Evolutionary conservation across 2,888 invertebrate species (phyloP).

Genomic region (Sarcophaga variegata): DNA sequence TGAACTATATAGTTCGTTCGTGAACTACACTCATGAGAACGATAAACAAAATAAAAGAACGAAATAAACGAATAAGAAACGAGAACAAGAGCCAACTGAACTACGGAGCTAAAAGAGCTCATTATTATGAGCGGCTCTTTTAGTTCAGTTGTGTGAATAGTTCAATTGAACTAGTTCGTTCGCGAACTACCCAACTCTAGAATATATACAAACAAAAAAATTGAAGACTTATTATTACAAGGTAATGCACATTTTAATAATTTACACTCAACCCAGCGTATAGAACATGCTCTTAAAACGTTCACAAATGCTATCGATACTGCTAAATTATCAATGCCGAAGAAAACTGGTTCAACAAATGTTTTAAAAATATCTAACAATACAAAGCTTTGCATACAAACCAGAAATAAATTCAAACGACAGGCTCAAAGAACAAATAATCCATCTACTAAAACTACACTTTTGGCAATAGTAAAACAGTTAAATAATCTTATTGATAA

Average conservation of each 20-base stretch:
- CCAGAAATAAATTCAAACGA: slow-evolving; percentile 4
- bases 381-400: background rate
- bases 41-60: no score
- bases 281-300: background rate
- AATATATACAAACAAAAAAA: no score
- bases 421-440: background rate
- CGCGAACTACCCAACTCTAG: no score
- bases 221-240: background rate
- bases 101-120: no score
- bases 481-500: background rate
- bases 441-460: background rate
- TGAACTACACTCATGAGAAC: no score
- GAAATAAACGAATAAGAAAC: no score
- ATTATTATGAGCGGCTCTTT: no score
- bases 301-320: background rate
- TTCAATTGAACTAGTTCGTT: no score
- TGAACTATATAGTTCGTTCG: no score
- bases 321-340: background rate
- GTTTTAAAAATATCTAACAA: background rate
- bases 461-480: background rate
- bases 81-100: no score
- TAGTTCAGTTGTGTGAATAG: no score
- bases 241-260: background rate
- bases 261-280: background rate
- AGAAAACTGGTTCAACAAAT: background rate